Conservation (phyloP, 2,797 vertebrate genomes). For the Myiothlypis coronata region DNA sequence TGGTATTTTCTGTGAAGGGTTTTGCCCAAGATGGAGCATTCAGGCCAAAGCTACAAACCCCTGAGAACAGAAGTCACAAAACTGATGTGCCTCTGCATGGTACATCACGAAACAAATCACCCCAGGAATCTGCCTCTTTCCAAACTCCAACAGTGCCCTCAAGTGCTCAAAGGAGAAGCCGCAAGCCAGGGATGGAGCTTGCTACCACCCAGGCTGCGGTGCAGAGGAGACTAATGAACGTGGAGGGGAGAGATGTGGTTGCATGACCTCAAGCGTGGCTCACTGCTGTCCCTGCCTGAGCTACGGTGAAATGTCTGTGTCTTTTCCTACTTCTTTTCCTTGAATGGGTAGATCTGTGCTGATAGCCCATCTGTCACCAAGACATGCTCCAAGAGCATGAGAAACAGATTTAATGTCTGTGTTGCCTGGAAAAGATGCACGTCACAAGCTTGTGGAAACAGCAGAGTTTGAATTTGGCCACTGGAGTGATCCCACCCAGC, state of each 20-base stretch:
- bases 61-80: neutral
- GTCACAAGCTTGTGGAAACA: neutral
- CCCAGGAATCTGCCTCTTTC: neutral
- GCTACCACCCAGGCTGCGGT: neutral
- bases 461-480: neutral
- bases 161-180: constrained; percentile 2
- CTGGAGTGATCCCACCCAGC: neutral
- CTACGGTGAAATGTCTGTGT: neutral
- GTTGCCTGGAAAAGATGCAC: neutral
- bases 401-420: neutral
- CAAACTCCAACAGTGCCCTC: constrained; percentile 61
- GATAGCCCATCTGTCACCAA: neutral
- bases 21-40: neutral
- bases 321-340: neutral
- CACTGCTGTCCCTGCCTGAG: neutral
- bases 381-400: neutral
- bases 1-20: neutral
- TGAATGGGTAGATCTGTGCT: neutral
- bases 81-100: neutral
- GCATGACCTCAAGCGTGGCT: neutral
- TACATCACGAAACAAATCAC: neutral
- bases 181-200: neutral
- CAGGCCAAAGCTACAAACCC: neutral
- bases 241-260: neutral
- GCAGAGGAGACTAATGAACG: neutral